These are phyloP conservation scores for Euglossa dilemma DNA, from an alignment of 1,140 invertebrate genomes.

Conservation along the genomic window DNA sequence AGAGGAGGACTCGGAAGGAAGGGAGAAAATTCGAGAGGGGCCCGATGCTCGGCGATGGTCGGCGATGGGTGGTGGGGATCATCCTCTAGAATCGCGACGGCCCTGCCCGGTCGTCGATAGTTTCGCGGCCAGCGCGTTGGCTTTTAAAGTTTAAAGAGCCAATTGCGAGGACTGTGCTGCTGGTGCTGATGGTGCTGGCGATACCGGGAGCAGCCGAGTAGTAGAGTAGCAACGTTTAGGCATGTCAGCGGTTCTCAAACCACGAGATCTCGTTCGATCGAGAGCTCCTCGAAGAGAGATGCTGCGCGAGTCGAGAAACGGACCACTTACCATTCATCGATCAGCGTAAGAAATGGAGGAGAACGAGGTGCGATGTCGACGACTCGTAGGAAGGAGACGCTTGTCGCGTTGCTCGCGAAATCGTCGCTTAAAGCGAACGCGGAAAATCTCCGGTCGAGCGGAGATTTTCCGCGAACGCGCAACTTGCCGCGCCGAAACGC, in stretches of 20 bases:
- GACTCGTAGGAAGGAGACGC: slow-evolving; percentile 18
- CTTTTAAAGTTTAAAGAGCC: slow-evolving; percentile 82
- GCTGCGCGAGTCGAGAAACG: slow-evolving; percentile 5
- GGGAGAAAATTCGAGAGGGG: slow-evolving; percentile 63
- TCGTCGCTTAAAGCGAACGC: no score
- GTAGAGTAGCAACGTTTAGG: slow-evolving; percentile 61
- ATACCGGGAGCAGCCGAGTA: slow-evolving; percentile 3
- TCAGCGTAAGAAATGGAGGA: slow-evolving; percentile 53
- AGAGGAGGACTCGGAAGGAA: slow-evolving; percentile 10
- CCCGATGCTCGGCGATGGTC: not conserved
- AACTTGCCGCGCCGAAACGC: not conserved
- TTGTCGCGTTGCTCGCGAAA: no score
- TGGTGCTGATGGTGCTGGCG: slow-evolving; percentile 10
- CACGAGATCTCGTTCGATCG: not conserved
- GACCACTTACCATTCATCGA: slow-evolving; percentile 36
- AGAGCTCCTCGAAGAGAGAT: not conserved
- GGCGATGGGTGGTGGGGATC: not conserved
- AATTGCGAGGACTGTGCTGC: slow-evolving; percentile 56
- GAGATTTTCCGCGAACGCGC: not conserved
- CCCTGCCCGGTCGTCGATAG: slow-evolving; percentile 70
- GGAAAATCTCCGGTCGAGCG: not conserved
- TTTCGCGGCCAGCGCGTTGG: slow-evolving; percentile 70
- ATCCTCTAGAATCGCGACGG: slow-evolving; percentile 18
- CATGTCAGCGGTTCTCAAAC: slow-evolving; percentile 74
- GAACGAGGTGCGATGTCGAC: slow-evolving; percentile 23